Evolutionary conservation across 2,888 invertebrate species (phyloP), one percentile per base, ranked within the genome.

Genomic region (Cremastobaeus sp.): DNA sequence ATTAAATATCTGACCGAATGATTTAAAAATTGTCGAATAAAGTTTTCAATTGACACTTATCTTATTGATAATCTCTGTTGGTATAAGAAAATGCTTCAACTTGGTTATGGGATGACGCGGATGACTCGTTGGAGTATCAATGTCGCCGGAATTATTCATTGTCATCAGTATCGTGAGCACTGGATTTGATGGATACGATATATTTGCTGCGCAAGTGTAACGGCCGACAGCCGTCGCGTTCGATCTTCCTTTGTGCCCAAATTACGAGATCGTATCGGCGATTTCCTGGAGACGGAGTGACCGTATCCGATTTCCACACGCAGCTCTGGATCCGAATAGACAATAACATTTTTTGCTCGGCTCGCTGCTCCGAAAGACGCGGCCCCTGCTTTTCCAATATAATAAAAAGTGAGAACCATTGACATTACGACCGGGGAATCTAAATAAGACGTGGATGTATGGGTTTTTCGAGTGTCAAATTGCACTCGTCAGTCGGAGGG

Each of bases 401-500:
- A 25, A 37, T 14, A n/a, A 14, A 37, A 37, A 37, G 3, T 9
- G 34, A 47, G 62, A 57, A 20, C 64, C 43, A 64, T 64, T 71
- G 70, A 64, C 70, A 57, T 71, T 32, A 50, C 47, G 20, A 37
- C 4, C 32, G 21, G 32, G 50, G 69, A 70, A 62, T 70, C 62
- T 57, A 71, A 71, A 64, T 64, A 71, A 71, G 62, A 18, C 43
- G 55, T 37, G 55, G 45, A 71, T 71, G 71, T 71, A 71, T 71
- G 71, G 71, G 71, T 65, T 72, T 72, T 65, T 69, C 52, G 47
- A 65, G 71, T 72, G 65, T 72, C 71, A 59, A 72, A 72, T 72
- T 72, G 66, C 72, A 66, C 65, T 47, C 59, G 60, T 59, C 60
- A 43, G 60, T 72, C 54, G 65, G 66, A 66, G 65, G 60, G 72